Evolutionary conservation across 2,113 vertebrate species (phyloP).

Genomic region (Mustela nigripes): DNA sequence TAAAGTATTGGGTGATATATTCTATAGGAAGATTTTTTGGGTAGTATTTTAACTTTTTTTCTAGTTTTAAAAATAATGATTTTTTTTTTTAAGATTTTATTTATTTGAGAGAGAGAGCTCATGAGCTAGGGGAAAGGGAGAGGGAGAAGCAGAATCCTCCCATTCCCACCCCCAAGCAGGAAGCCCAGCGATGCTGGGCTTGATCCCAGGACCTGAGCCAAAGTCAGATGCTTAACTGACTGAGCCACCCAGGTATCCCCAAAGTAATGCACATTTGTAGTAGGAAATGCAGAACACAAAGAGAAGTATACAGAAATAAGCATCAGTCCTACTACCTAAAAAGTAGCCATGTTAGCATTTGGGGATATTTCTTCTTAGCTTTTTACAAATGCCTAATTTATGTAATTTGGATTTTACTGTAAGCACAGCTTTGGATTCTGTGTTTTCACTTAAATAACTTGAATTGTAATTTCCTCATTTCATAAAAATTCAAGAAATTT

Average conservation of each 20-base stretch:
- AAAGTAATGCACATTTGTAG: background rate
- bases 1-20: background rate
- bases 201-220: background rate
- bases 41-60: background rate
- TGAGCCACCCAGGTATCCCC: background rate
- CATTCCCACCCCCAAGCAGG: background rate
- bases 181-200: background rate
- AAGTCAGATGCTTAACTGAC: background rate
- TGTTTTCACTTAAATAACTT: conserved; percentile 20
- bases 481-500: background rate
- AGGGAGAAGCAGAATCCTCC: background rate
- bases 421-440: background rate
- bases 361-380: background rate
- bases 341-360: background rate
- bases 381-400: conserved; percentile 26
- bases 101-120: background rate
- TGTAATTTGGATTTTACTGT: background rate
- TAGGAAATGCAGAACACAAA: background rate
- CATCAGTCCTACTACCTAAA: conserved; percentile 13
- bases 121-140: background rate
- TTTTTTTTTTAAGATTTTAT: background rate
- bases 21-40: background rate
- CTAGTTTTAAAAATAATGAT: background rate
- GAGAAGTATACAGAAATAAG: background rate
- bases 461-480: conserved; percentile 6